Evolutionary conservation across 2,113 vertebrate genomes (phyloP).

Genomic region (Genyomyrus donnyi): DNA sequence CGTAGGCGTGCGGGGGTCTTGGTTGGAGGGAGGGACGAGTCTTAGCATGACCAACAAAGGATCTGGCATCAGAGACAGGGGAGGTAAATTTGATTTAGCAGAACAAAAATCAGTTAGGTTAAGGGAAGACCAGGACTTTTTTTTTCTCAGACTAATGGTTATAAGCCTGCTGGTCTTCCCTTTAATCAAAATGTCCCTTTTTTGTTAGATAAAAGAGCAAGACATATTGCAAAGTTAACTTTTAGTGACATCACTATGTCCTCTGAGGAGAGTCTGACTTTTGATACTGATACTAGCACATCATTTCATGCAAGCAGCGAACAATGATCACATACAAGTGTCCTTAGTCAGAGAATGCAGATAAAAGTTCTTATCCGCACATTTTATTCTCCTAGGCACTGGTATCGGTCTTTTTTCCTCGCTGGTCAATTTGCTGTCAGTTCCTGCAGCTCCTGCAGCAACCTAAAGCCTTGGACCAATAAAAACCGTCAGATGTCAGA

Average conservation of each 20-base stretch:
- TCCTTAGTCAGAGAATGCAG: neutral
- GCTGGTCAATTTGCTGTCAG: neutral
- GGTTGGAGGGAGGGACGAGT: neutral
- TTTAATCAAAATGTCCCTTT: conserved; percentile 5
- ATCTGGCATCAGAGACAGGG: neutral
- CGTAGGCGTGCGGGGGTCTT: neutral
- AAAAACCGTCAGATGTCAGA: neutral
- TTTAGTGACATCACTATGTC: neutral
- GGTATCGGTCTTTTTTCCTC: neutral
- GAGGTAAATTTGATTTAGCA: neutral
- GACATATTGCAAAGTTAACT: neutral
- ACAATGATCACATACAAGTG: neutral
- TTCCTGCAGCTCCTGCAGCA: neutral
- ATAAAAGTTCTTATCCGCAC: neutral
- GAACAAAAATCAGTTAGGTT: neutral
- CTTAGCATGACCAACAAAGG: neutral
- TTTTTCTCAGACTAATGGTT: neutral
- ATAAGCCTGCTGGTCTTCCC: neutral
- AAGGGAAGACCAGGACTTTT: neutral
- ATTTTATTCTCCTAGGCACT: neutral
- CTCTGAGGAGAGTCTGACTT: neutral
- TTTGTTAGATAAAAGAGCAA: neutral
- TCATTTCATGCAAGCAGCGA: neutral
- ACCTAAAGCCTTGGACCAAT: neutral
- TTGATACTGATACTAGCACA: neutral